phyloP scores from a whole-genome alignment of 2,888 invertebrate genomes.

The Drosophila nr. medialis region DNA sequence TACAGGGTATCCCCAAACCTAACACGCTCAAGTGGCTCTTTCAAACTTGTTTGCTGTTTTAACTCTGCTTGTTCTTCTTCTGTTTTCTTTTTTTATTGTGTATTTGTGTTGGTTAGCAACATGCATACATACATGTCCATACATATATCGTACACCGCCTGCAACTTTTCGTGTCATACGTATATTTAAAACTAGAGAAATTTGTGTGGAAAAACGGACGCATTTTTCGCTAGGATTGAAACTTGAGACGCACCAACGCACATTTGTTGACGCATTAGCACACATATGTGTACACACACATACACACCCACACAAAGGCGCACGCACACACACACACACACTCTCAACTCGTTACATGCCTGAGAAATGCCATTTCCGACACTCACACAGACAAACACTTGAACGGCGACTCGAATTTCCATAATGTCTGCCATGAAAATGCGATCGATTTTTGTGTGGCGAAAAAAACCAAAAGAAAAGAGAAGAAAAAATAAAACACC shows the following conservation, averaged over 20 bases:
- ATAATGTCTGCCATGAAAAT: constrained; percentile 82
- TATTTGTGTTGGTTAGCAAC: constrained; percentile 30
- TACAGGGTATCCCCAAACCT: not conserved
- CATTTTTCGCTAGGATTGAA: constrained; percentile 45
- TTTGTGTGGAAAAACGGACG: constrained; percentile 25
- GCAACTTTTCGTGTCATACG: constrained; percentile 26
- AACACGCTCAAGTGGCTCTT: not conserved
- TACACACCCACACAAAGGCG: constrained; percentile 6
- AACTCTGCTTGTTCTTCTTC: not conserved
- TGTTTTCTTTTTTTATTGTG: not conserved
- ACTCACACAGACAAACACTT: constrained; percentile 70
- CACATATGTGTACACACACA: constrained; percentile 18
- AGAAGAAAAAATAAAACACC: constrained; percentile 7
- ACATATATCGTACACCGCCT: constrained; percentile 12
- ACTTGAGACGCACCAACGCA: constrained; percentile 64
- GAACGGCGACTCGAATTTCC: constrained; percentile 79
- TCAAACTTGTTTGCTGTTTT: constrained; percentile 13
- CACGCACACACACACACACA: constrained; percentile 11
- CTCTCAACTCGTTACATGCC: constrained; percentile 75
- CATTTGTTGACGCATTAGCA: constrained; percentile 75
- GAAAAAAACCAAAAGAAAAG: constrained; percentile 18
- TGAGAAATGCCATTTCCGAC: constrained; percentile 78
- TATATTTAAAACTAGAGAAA: constrained; percentile 42
- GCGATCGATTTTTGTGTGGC: constrained; percentile 76
- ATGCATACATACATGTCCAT: constrained; percentile 5